A percentile compares a stretch with the other conserved stretches of the same genome.
Conservation (phyloP, 2,113 vertebrate genomes). For the Seriola dumerili region DNA sequence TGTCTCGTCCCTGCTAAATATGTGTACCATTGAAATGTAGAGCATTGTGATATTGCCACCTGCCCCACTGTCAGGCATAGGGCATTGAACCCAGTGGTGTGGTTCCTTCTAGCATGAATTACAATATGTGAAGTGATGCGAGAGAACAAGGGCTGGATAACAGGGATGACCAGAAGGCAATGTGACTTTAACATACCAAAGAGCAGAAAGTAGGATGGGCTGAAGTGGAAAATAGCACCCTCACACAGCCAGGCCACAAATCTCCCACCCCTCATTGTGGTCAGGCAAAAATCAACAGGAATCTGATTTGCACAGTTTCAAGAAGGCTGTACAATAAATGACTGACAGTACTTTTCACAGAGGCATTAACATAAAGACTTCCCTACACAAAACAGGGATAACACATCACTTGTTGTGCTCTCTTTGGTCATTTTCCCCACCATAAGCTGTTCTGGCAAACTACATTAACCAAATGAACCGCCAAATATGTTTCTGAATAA, state of each 20-base stretch:
- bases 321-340: background rate
- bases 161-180: background rate
- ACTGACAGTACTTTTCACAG: slow-evolving; percentile 24
- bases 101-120: slow-evolving; percentile 5
- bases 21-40: background rate
- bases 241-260: slow-evolving; percentile 42
- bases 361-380: slow-evolving; percentile 15
- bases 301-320: slow-evolving; percentile 52
- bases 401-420: background rate
- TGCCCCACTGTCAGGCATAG: background rate
- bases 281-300: slow-evolving; percentile 49
- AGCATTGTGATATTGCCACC: background rate
- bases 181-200: slow-evolving; percentile 7
- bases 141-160: background rate
- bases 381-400: background rate
- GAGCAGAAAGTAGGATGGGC: slow-evolving; percentile 23
- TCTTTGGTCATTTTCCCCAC: background rate
- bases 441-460: slow-evolving; percentile 20
- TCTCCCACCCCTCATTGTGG: slow-evolving; percentile 45
- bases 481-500: slow-evolving; percentile 19
- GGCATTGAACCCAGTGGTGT: background rate
- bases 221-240: slow-evolving; percentile 55
- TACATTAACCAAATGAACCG: slow-evolving; percentile 16
- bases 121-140: slow-evolving; percentile 2
- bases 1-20: background rate